phyloP scores from a whole-genome alignment of 2,797 vertebrate genomes.

The Hypotaenidia okinawae region DNA sequence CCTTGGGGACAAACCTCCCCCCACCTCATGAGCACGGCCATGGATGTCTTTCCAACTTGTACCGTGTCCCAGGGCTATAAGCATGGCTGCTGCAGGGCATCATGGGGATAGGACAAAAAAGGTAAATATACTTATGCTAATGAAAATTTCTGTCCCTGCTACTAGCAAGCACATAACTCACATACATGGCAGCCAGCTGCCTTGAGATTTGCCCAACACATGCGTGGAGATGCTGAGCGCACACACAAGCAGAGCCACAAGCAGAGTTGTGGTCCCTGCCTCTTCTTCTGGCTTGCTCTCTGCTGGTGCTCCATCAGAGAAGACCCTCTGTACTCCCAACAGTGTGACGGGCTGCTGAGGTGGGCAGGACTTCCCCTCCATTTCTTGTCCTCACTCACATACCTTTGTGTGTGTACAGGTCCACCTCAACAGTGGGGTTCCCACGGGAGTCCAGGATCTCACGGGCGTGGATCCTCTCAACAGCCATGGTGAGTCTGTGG shows the following conservation, averaged over 20 bases:
- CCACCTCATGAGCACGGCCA: not conserved
- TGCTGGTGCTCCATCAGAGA: not conserved
- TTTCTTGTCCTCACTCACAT: accelerated
- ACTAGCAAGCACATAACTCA: accelerated
- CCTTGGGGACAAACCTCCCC: not conserved
- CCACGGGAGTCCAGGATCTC: slow-evolving; percentile 84
- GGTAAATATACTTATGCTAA: not conserved
- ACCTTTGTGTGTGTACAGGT: slow-evolving; percentile 80
- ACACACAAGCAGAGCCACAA: not conserved
- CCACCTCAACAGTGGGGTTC: slow-evolving; percentile 82
- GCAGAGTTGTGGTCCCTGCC: not conserved
- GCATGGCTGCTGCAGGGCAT: not conserved
- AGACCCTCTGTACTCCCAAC: accelerated
- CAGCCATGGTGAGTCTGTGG: slow-evolving; percentile 75
- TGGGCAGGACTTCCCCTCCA: not conserved
- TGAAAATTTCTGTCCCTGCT: accelerated
- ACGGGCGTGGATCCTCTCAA: slow-evolving; percentile 78
- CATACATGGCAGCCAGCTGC: not conserved
- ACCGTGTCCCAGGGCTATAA: not conserved
- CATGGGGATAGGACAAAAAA: not conserved
- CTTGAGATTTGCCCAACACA: accelerated
- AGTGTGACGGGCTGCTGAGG: accelerated
- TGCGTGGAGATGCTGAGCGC: not conserved
- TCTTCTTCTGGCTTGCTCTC: not conserved
- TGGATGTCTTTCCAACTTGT: not conserved